Percentiles rank a stretch among this genome's conserved stretches.
Conservation (phyloP, 2,797 vertebrate species). For the Myiothlypis coronata region DNA sequence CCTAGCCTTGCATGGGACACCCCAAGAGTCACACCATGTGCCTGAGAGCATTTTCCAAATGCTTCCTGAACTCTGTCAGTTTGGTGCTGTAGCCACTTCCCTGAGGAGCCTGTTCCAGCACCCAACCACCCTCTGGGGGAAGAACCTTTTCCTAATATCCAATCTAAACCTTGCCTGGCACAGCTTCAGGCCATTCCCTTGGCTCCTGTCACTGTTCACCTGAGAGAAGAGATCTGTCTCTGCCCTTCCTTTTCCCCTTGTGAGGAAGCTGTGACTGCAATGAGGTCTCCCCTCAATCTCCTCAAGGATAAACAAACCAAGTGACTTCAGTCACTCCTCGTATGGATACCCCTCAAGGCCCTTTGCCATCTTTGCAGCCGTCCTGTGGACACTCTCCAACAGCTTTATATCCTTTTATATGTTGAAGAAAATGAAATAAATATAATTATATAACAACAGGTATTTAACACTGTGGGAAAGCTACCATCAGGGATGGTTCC, state of each 20-base stretch:
- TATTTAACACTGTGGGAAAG: not conserved
- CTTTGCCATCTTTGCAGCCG: not conserved
- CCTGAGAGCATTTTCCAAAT: not conserved
- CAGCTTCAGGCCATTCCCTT: not conserved
- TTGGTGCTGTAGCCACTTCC: too few species aligned
- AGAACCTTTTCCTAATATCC: not conserved
- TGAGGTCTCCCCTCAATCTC: not conserved
- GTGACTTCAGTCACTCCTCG: too few species aligned
- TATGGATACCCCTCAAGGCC: not conserved
- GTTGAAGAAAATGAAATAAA: not conserved
- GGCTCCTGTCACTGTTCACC: not conserved
- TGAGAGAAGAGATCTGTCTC: not conserved
- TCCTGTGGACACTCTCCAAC: not conserved
- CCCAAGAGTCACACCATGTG: too few species aligned
- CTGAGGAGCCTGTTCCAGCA: not conserved
- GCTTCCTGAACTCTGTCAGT: not conserved
- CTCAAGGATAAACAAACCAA: not conserved
- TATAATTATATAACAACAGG: not conserved
- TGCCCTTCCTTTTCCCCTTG: not conserved
- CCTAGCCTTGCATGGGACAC: not conserved
- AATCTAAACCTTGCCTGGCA: not conserved
- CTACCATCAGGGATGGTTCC: not conserved
- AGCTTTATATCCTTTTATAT: not conserved
- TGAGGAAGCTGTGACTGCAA: not conserved
- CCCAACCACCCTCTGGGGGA: rapidly evolving